Conservation (phyloP, 2,113 vertebrate species). For the Prietella phreatophila region DNA sequence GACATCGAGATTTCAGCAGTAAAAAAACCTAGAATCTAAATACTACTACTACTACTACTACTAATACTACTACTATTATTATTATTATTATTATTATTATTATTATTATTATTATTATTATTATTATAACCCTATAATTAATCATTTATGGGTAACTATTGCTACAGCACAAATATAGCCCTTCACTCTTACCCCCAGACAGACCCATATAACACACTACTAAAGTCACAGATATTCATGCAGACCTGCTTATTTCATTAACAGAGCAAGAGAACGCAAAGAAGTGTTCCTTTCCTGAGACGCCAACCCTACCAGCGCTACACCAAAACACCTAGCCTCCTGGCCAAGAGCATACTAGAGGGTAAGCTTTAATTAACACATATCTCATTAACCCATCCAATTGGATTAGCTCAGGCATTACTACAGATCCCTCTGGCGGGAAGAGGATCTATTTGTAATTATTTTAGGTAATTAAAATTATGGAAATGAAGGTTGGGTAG, state of each 20-base stretch:
- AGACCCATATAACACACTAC: neutral
- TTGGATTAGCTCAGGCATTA: slow-evolving; percentile 18
- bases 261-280: slow-evolving; percentile 72
- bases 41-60: too few species aligned
- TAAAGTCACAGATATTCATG: slow-evolving; percentile 24
- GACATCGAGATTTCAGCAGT: too few species aligned
- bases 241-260: slow-evolving; percentile 54
- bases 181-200: neutral
- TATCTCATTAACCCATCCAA: slow-evolving; percentile 52
- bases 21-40: too few species aligned
- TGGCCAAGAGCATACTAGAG: slow-evolving; percentile 72
- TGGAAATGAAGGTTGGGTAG: slow-evolving; percentile 44
- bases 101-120: too few species aligned
- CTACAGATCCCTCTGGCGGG: slow-evolving; percentile 29
- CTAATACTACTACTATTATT: too few species aligned
- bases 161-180: neutral
- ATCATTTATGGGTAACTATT: too few species aligned
- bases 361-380: slow-evolving; percentile 67
- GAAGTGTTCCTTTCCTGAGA: slow-evolving; percentile 60
- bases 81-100: too few species aligned
- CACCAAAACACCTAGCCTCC: slow-evolving; percentile 61
- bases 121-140: too few species aligned
- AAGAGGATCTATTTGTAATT: slow-evolving; percentile 46
- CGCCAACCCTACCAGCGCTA: slow-evolving; percentile 69
- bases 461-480: slow-evolving; percentile 54